Evolutionary conservation across 2,888 invertebrate species (phyloP), one percentile per base, ranked within the genome.

Genomic region (Drosophila ustulata): DNA sequence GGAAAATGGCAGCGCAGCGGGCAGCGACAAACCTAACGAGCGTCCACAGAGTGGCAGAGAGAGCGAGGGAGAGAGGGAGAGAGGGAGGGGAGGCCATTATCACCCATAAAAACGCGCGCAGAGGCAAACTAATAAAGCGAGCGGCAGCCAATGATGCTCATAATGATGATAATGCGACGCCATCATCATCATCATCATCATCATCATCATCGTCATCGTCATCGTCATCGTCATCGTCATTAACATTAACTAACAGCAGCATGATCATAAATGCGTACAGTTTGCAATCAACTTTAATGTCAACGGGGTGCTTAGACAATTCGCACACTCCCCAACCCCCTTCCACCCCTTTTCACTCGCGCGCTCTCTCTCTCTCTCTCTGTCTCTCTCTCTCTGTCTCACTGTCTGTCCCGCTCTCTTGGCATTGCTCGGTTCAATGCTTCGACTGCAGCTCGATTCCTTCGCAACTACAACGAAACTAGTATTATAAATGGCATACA

Each of bases 261-360:
- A 69, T 64, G 66, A 65, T 67, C 75, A 78, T 80, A 84, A 87
- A 87, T 78, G 87, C 87, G 83, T 87, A 83, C 84, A 87, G 87
- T 84, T 83, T 82, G 83, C 87, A 87, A 83, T 83, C 83, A 83
- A 82, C 82, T 84, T 83, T 79, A 86, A 86, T 83, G 82, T 78
- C 78, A 75, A 78, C 72, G 75, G 78, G 78, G 78, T 75, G 75
- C 78, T 78, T 77, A 71, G 64, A 37, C 62, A 49, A 47, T 63
- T 65, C 65, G 64, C 72, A 57, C 39, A 61, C 53, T 62, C 47
- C 41, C 53, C 49, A 43, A 30, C 13, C 30, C 50, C 11, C 47
- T 39, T 30, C 25, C 47, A 50, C 23, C 4, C 25, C 0, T 32
- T 23, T 2, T 3, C 34, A 28, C 28, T 5, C 28, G 1, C 28